Evolutionary conservation across 2,797 vertebrate genomes (phyloP).

Genomic region (Philypnodon macrostomus): DNA sequence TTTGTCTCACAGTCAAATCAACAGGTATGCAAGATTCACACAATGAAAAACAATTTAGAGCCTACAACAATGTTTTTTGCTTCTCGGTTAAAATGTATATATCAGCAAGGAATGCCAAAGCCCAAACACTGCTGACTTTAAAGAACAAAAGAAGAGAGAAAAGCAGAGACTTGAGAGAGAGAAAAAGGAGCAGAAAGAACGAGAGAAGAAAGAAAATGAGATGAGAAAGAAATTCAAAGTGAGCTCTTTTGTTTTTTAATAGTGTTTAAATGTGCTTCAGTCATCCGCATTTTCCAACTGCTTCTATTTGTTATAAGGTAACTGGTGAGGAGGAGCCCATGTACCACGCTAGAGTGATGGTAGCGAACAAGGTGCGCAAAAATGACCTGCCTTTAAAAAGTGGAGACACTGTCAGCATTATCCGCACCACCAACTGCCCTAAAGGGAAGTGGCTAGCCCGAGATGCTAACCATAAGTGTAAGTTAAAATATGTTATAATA

Average conservation of each 20-base stretch:
- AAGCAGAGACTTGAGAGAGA: constrained; percentile 77
- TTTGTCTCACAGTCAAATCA: constrained; percentile 14
- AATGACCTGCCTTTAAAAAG: constrained; percentile 63
- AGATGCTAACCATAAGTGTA: constrained; percentile 72
- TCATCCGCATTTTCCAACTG: neutral
- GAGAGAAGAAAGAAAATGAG: constrained; percentile 75
- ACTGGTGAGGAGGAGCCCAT: constrained; percentile 67
- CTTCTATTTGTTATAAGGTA: constrained; percentile 62
- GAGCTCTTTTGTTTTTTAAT: constrained; percentile 20
- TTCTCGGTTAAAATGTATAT: constrained; percentile 6
- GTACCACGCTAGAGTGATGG: constrained; percentile 65
- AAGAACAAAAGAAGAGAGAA: constrained; percentile 74
- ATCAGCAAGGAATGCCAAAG: constrained; percentile 63
- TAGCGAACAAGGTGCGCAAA: constrained; percentile 69
- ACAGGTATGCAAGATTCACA: constrained; percentile 35
- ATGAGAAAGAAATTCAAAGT: constrained; percentile 81
- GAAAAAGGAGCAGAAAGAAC: constrained; percentile 76
- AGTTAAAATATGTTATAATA: constrained; percentile 47
- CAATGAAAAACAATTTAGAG: neutral
- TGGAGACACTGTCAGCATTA: constrained; percentile 69
- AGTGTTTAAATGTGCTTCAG: too few relatives aligned
- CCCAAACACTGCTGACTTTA: constrained; percentile 59
- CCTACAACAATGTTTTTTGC: neutral
- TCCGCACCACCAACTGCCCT: constrained; percentile 71
- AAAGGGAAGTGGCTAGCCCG: constrained; percentile 75